These are phyloP conservation scores for Oedothorax gibbosus DNA, from an alignment of 1,140 invertebrate genomes.

Conservation along the genomic window DNA sequence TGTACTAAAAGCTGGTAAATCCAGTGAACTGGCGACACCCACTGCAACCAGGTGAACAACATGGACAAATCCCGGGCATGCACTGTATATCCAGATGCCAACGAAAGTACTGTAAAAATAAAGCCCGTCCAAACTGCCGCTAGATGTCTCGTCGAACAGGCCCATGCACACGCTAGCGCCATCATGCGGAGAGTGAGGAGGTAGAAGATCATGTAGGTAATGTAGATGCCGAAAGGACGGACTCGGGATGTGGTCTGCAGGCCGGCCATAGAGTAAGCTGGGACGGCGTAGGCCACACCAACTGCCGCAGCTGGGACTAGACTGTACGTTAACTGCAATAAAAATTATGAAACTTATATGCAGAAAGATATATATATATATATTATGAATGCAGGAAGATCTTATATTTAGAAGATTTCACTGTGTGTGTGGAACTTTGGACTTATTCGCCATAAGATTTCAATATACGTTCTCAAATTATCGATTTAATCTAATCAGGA, in stretches of 20 bases:
- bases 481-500: too few species aligned
- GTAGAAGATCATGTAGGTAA: constrained; percentile 85
- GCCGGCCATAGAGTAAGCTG: constrained; percentile 90
- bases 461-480: too few species aligned
- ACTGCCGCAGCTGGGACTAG: constrained; percentile 76
- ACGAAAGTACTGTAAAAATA: constrained; percentile 74
- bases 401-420: too few species aligned
- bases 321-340: constrained; percentile 73
- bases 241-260: constrained; percentile 74
- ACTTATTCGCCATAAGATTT: too few species aligned
- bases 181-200: constrained; percentile 79
- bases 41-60: constrained; percentile 76
- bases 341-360: neutral
- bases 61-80: constrained; percentile 79
- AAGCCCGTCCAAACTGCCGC: constrained; percentile 74
- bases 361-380: too few species aligned
- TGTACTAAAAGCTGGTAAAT: constrained; percentile 74
- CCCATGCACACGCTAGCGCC: constrained; percentile 77
- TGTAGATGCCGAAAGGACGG: constrained; percentile 79
- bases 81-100: constrained; percentile 79
- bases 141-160: constrained; percentile 69
- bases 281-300: constrained; percentile 84
- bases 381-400: too few species aligned
- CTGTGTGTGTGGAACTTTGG: too few species aligned
- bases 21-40: constrained; percentile 82